Conservation (phyloP, 35 echinoderm and acorn worm species). For the Ophioderma brevispina region DNA sequence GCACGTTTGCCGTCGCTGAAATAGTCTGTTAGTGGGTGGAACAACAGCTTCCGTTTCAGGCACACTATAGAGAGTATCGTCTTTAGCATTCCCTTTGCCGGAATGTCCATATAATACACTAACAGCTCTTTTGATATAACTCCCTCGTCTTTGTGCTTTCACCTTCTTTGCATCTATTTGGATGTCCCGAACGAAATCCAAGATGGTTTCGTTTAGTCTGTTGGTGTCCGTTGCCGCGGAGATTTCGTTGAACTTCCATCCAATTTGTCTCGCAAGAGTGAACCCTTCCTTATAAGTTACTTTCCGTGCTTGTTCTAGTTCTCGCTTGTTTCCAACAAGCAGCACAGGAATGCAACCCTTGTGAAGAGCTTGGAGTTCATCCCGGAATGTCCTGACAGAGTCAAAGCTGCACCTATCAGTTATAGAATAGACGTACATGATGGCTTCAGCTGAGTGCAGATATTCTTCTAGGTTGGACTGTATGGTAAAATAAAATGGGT, state of each 20-base stretch:
- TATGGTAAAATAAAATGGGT: constrained; percentile 14
- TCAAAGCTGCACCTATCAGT: constrained; percentile 75
- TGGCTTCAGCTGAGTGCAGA: constrained; percentile 71
- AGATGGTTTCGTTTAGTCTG: constrained; percentile 80
- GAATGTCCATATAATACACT: constrained; percentile 71
- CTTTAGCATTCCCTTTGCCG: neutral
- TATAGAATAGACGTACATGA: constrained; percentile 92
- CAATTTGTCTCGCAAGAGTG: constrained; percentile 59
- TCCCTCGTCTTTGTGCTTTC: constrained; percentile 59
- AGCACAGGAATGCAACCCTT: constrained; percentile 83
- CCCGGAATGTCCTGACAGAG: constrained; percentile 42
- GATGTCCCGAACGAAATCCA: constrained; percentile 81
- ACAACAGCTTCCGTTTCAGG: neutral
- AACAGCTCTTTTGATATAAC: constrained; percentile 83
- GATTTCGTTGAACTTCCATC: constrained; percentile 87
- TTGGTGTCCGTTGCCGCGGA: constrained; percentile 83
- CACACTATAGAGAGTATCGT: neutral
- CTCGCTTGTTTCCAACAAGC: constrained; percentile 86
- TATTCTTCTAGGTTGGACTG: constrained; percentile 83
- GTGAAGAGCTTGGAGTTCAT: constrained; percentile 42
- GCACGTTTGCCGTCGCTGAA: constrained; percentile 33
- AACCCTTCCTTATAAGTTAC: constrained; percentile 89
- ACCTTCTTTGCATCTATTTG: constrained; percentile 71
- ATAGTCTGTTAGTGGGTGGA: constrained; percentile 11
- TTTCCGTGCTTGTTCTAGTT: constrained; percentile 77